Conservation (phyloP, 1,140 invertebrate genomes). For the Penaeus chinensis region DNA sequence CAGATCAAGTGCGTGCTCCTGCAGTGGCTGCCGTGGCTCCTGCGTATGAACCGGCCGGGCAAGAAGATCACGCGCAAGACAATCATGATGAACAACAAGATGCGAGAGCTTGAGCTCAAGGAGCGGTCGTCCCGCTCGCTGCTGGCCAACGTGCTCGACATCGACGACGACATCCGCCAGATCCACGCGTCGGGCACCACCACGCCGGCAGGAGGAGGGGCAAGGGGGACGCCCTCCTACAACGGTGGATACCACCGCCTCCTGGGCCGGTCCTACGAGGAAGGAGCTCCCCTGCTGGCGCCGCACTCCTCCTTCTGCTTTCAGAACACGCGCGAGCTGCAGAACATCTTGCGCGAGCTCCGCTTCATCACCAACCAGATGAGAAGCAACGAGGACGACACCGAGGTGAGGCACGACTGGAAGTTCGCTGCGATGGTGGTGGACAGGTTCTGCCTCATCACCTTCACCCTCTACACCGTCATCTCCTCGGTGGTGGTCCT, state of each 20-base stretch:
- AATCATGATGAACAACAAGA: constrained; percentile 74
- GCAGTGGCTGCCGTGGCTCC: constrained; percentile 94
- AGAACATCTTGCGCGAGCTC: constrained; percentile 94
- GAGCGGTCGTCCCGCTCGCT: constrained; percentile 86
- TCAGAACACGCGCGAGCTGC: constrained; percentile 87
- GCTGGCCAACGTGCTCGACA: constrained; percentile 88
- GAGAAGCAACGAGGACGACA: constrained; percentile 88
- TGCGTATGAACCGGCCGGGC: constrained; percentile 92
- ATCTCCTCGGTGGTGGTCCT: constrained; percentile 97
- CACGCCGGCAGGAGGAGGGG: too few relatives aligned
- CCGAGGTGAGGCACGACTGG: constrained; percentile 93
- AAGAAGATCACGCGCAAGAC: constrained; percentile 77
- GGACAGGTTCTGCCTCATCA: constrained; percentile 98
- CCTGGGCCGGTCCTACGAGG: too few relatives aligned
- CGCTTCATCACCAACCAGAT: constrained; percentile 85
- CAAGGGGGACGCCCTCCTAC: too few relatives aligned
- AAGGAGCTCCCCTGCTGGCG: too few relatives aligned
- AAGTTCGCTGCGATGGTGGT: constrained; percentile 99
- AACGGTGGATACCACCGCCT: too few relatives aligned
- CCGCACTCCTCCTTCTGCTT: constrained; percentile 66
- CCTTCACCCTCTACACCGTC: constrained; percentile 98
- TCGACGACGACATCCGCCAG: constrained; percentile 85
- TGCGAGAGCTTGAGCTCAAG: constrained; percentile 65
- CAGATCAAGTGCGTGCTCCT: constrained; percentile 93
- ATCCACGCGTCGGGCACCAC: constrained; percentile 68